A percentile compares a stretch with the other conserved stretches of the same genome.
Conservation (phyloP, 1,140 invertebrate genomes). For the Aphaenogaster floridana region DNA sequence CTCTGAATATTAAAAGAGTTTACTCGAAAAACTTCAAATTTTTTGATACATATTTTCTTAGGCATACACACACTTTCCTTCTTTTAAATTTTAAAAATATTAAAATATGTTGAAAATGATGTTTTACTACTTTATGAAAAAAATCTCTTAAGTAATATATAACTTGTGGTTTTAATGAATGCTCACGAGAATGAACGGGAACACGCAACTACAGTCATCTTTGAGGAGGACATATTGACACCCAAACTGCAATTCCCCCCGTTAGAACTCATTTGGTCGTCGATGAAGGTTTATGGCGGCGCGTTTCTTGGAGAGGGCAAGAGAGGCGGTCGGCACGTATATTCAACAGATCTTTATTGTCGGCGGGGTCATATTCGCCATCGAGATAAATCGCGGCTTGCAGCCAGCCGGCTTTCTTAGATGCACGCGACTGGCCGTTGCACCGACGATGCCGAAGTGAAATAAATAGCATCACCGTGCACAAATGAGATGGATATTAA, state of each 20-base stretch:
- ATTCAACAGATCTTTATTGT: constrained; percentile 68
- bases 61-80: background rate
- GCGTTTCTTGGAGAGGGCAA: background rate
- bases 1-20: constrained; percentile 13
- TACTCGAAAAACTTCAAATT: constrained; percentile 9
- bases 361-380: constrained; percentile 63
- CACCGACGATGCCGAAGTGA: constrained; percentile 55
- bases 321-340: background rate
- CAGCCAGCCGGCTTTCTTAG: constrained; percentile 52
- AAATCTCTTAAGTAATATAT: background rate
- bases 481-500: constrained; percentile 78
- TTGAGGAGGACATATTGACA: constrained; percentile 27
- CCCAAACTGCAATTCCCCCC: constrained; percentile 21
- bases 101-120: background rate
- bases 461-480: constrained; percentile 75
- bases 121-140: background rate
- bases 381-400: constrained; percentile 67
- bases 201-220: background rate
- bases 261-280: constrained; percentile 40
- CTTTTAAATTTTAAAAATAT: background rate
- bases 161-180: constrained; percentile 22
- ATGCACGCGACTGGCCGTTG: constrained; percentile 69
- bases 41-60: constrained; percentile 4
- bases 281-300: constrained; percentile 52
- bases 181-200: background rate